phyloP scores from a whole-genome alignment of 2,113 vertebrate species.

The Ceratotherium simum region DNA sequence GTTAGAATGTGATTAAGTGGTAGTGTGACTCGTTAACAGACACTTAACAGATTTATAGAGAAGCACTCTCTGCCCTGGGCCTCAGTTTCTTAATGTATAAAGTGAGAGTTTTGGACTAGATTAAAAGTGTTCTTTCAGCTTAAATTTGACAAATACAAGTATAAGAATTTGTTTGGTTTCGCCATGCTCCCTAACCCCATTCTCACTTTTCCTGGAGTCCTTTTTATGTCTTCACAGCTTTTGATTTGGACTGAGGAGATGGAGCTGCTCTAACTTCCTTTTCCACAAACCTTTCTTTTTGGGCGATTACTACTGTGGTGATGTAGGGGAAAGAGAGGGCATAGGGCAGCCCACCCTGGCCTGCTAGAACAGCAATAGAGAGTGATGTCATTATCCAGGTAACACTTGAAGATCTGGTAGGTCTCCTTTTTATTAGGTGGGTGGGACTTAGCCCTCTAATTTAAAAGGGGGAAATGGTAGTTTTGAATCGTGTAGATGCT shows the following conservation, averaged over 20 bases:
- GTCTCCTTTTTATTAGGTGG: background rate
- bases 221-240: background rate
- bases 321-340: background rate
- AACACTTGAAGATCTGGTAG: background rate
- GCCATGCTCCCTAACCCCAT: accelerated
- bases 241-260: background rate
- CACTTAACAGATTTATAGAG: constrained; percentile 9
- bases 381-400: background rate
- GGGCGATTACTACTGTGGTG: background rate
- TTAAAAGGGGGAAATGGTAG: background rate
- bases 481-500: constrained; percentile 1
- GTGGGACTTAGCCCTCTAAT: background rate
- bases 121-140: background rate
- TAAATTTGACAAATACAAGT: background rate
- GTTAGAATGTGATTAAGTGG: constrained; percentile 42
- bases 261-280: background rate
- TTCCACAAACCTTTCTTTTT: background rate
- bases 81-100: constrained; percentile 45
- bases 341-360: background rate
- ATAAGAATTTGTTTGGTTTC: constrained; percentile 22
- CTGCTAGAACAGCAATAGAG: background rate
- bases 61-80: background rate
- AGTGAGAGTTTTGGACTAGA: constrained; percentile 39
- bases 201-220: background rate
- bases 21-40: constrained; percentile 11